Conservation (phyloP, 2,888 invertebrate species). For the Ditylenchus weischeri region DNA sequence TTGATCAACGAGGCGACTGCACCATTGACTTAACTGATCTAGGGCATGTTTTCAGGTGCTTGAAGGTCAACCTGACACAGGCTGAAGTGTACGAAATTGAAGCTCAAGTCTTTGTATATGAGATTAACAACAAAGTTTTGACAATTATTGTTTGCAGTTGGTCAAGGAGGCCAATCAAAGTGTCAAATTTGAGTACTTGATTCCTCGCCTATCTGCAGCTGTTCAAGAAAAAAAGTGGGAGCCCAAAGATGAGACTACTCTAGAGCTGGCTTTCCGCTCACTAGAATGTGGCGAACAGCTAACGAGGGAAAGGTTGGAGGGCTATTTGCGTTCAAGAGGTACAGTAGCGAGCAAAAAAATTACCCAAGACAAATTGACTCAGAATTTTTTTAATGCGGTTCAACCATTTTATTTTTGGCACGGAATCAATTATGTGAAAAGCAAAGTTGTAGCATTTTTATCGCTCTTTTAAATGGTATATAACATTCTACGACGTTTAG, state of each 20-base stretch:
- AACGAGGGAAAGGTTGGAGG: constrained; percentile 27
- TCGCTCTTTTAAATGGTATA: too few relatives aligned
- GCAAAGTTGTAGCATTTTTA: too few relatives aligned
- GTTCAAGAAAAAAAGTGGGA: constrained; percentile 26
- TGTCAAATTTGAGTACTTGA: constrained; percentile 22
- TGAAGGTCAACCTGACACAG: constrained; percentile 28
- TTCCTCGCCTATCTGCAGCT: constrained; percentile 26
- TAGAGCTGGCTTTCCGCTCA: constrained; percentile 30
- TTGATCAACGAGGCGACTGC: constrained; percentile 29
- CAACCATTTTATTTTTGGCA: too few relatives aligned
- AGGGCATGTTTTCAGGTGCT: constrained; percentile 29
- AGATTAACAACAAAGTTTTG: constrained; percentile 10
- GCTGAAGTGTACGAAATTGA: constrained; percentile 23
- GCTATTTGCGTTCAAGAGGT: constrained; percentile 18
- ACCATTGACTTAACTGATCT: constrained; percentile 28
- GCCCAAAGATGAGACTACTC: constrained; percentile 22
- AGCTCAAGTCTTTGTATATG: constrained; percentile 61
- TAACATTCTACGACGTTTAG: too few relatives aligned
- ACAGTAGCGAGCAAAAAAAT: too few relatives aligned
- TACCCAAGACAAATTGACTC: too few relatives aligned
- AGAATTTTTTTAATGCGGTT: too few relatives aligned
- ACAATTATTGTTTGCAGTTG: constrained; percentile 15
- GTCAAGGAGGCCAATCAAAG: constrained; percentile 18
- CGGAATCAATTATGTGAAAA: too few relatives aligned
- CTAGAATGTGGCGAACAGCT: constrained; percentile 20